Evolutionary conservation across 1,140 invertebrate species (phyloP), one percentile per base, ranked within the genome.

Genomic region (Tetranychus cinnabarinus): DNA sequence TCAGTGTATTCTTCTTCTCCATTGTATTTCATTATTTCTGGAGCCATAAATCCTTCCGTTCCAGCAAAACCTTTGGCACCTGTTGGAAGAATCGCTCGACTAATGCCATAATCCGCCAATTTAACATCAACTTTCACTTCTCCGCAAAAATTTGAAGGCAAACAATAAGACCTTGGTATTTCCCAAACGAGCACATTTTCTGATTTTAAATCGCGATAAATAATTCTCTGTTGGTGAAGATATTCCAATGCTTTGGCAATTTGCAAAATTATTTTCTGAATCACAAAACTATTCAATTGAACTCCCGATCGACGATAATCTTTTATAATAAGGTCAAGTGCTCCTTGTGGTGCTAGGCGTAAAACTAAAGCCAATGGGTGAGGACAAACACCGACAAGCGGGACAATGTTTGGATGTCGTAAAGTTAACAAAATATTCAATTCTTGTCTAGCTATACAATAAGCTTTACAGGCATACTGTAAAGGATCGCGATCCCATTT

Each of bases 1-100:
- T 97, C 91, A 0, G 91, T 97, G 68, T 98, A 99, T 66, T 95
- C 92, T 72, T 97, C 90, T 72, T 97, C 93, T 0, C 95, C 95
- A 72, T 97, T 97, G 72, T 91, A 93, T 56, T 88, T 79, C 74
- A 97, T 89, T 63, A 97, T 97, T 75, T 97, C 93, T 0, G 93
- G 95, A 12, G 95, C 95, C 87, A 98, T 98, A 70, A 97, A 99
- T 1, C 91, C 90, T 72, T 92, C 88, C 0, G 88, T 92, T 1
- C 89, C 95, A 10, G 91, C 95, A 76, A 96, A 97, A 6, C 95
- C 93, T 72, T 97, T 97, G 0, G 88, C 88, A 31, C 90, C 86
- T 15, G 87, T 88, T 10, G 89, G 85, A 59, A 85, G 75, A 1
- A 86, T 85, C 58, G 87, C 73, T 35, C 91, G 76, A 69, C 88